Conservation (phyloP, 2,888 invertebrate species). For the Galerucella calmariensis region DNA sequence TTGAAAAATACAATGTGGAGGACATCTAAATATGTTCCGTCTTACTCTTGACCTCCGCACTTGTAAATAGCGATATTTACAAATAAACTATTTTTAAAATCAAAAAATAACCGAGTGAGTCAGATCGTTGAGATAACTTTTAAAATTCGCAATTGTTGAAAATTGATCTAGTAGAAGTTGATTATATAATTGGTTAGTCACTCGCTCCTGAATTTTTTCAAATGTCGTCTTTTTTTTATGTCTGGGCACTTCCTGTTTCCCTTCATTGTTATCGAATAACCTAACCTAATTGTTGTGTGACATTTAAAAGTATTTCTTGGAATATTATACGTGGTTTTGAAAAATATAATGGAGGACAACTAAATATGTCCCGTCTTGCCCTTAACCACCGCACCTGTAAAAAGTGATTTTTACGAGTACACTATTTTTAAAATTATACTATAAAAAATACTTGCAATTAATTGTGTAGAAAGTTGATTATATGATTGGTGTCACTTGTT, state of each 20-base stretch:
- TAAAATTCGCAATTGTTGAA: too few species aligned
- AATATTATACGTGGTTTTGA: neutral
- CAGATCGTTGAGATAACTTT: neutral
- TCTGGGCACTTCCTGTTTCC: too few species aligned
- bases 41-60: slow-evolving; percentile 12
- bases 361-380: slow-evolving; percentile 2
- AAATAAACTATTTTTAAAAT: slow-evolving; percentile 10
- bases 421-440: slow-evolving; percentile 8
- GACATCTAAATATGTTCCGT: slow-evolving; percentile 5
- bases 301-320: neutral
- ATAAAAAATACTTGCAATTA: neutral
- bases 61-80: slow-evolving; percentile 10
- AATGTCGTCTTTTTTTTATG: too few species aligned
- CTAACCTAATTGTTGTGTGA: neutral
- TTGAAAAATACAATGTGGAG: neutral
- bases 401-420: neutral
- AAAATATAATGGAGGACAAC: neutral
- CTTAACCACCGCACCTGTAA: slow-evolving; percentile 12
- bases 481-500: too few species aligned
- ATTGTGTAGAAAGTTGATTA: too few species aligned
- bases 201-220: too few species aligned
- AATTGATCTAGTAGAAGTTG: too few species aligned
- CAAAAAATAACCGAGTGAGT: neutral
- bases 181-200: too few species aligned
- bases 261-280: too few species aligned